Base-by-base conservation (phyloP, 2,888 invertebrate genomes). In the Drosophila multiciliata region DNA sequence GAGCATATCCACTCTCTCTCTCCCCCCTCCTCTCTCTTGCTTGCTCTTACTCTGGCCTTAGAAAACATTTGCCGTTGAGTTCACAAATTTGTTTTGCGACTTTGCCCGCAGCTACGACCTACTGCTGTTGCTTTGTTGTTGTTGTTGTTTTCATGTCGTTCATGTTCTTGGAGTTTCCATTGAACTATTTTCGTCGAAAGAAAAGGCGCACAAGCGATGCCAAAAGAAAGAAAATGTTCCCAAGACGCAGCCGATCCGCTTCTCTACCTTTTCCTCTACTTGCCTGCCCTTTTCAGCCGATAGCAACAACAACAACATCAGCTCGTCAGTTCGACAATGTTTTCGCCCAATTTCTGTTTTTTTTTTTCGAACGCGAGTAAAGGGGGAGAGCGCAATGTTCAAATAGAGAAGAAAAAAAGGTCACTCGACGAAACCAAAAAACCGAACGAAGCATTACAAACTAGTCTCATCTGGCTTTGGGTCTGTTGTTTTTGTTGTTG, bases 131-230 rank as follows among this genome's bases (percentile, higher is more conserved):
- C 55, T 59, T 57, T 64, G 57, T 63, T 66, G 62, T 55, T 23
- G 35, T 26, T 32, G 3, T 15, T 67, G 54, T 50, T 55, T 52
- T 60, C 23, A 23, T 68, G 29, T 23, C 55, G 48, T 23, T 35
- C 40, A 67, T 66, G 55, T 66, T 73, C 64, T 59, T 75, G 65
- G 72, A 87, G 80, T 87, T 85, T 87, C 86, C 88, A 89, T 87
- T 87, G 88, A 87, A 85, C 78, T 79, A 87, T 85, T 87, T 82
- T 87, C 80, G 84, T 79, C 72, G 78, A 78, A 83, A 64, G 75
- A 66, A 42, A 57, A 78, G 75, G 67, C 70, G 57, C 52, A 71
- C 53, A 67, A 49, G 35, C 29, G 26, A 45, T 45, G 45, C 45
- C 36, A 33, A 53, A 35, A 17, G 17, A 53, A 53, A 61, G 65